These are phyloP conservation scores for Meiosimyza platycephala DNA, from an alignment of 2,888 invertebrate genomes.

Conservation along the genomic window DNA sequence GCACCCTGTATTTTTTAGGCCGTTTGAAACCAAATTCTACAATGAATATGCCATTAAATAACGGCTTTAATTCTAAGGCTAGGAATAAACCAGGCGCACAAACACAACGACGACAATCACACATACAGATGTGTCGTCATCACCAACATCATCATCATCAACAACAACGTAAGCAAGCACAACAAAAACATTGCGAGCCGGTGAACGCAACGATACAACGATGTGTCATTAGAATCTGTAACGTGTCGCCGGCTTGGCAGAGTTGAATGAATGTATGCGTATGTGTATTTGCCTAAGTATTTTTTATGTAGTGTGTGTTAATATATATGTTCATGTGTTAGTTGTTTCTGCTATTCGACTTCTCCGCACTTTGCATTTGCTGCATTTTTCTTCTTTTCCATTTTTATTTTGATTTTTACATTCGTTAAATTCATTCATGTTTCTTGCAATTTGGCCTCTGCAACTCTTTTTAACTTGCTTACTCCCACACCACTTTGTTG, in stretches of 20 bases:
- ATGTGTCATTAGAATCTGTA: constrained; percentile 18
- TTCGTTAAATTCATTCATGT: constrained; percentile 26
- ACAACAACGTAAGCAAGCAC: neutral
- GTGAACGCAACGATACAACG: constrained; percentile 2
- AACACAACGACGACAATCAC: neutral
- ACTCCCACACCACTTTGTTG: neutral
- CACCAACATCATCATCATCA: neutral
- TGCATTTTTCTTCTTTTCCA: constrained; percentile 33
- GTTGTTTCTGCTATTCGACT: constrained; percentile 36
- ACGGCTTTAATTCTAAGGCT: constrained; percentile 20
- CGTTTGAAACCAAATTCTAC: neutral
- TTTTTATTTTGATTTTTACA: constrained; percentile 16
- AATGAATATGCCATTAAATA: constrained; percentile 21
- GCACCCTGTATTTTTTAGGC: constrained; percentile 1
- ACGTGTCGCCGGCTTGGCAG: constrained; percentile 4
- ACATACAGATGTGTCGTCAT: neutral
- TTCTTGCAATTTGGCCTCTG: constrained; percentile 22
- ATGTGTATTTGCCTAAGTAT: constrained; percentile 10
- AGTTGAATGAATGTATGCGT: constrained; percentile 9
- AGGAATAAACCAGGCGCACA: constrained; percentile 1
- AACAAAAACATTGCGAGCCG: neutral
- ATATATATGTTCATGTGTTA: neutral
- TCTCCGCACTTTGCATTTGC: constrained; percentile 15
- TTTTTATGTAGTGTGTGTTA: constrained; percentile 20
- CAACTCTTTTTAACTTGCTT: neutral